Conservation (phyloP, 2,113 vertebrate genomes). For the Strigops habroptila region DNA sequence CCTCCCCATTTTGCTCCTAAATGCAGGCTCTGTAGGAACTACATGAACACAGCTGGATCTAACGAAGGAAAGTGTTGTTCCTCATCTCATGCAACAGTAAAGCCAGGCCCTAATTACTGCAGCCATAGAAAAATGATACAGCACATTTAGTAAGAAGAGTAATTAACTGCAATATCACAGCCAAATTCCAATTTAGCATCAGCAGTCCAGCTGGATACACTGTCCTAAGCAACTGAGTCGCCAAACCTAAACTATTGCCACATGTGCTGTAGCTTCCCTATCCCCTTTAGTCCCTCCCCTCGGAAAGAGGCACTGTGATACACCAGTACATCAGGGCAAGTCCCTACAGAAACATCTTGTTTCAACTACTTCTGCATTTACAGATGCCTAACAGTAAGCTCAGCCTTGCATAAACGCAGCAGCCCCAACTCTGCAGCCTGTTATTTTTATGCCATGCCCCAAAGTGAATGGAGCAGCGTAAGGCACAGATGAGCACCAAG, state of each 20-base stretch:
- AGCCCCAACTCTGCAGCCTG: not conserved
- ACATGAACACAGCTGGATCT: not conserved
- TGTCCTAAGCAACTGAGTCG: not conserved
- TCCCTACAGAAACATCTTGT: not conserved
- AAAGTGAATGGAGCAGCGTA: not conserved
- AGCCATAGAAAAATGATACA: not conserved
- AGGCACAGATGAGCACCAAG: accelerated
- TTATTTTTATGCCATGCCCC: not conserved
- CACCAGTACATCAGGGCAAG: not conserved
- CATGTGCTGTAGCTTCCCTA: not conserved
- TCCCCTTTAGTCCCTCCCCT: not conserved
- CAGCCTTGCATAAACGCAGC: not conserved
- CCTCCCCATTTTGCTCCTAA: not conserved
- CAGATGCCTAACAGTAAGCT: not conserved
- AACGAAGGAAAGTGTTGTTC: not conserved
- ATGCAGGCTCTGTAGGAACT: not conserved
- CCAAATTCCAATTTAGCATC: not conserved
- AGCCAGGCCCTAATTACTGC: not conserved
- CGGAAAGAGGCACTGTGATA: not conserved
- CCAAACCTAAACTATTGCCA: accelerated
- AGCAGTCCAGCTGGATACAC: not conserved
- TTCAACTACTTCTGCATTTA: not conserved
- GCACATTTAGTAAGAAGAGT: not conserved
- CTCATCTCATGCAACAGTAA: not conserved
- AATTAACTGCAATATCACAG: not conserved